Percentiles rank a stretch among this genome's conserved stretches.
These are phyloP conservation scores for Gymnodraco acuticeps DNA, from an alignment of 2,797 vertebrate genomes.

Conservation along the genomic window DNA sequence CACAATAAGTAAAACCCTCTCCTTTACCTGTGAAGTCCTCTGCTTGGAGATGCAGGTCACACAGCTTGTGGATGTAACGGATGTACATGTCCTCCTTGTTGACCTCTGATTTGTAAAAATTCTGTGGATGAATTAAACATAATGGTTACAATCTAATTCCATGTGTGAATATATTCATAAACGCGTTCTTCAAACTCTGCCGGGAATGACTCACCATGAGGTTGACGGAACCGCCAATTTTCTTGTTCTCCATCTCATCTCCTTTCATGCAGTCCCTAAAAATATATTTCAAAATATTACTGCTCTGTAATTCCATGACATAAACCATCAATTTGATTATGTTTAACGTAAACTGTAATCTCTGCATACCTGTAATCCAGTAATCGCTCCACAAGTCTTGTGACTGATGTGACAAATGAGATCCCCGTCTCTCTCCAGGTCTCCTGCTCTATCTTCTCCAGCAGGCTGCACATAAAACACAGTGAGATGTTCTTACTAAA, in stretches of 20 bases:
- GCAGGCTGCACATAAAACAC: constrained; percentile 82
- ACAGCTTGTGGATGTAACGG: constrained; percentile 98
- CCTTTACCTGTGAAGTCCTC: constrained; percentile 96
- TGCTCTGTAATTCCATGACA: constrained; percentile 5
- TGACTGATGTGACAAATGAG: constrained; percentile 98
- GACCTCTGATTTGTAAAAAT: constrained; percentile 99
- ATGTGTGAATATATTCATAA: neutral
- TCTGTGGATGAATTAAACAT: constrained; percentile 80
- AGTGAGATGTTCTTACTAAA: constrained; percentile 14
- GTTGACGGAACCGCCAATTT: constrained; percentile 96
- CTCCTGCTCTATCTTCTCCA: constrained; percentile 99
- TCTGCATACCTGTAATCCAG: constrained; percentile 94
- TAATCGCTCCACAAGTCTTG: constrained; percentile 96
- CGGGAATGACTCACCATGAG: constrained; percentile 89
- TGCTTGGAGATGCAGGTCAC: constrained; percentile 97
- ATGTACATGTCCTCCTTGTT: constrained; percentile 99
- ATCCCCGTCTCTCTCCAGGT: constrained; percentile 98
- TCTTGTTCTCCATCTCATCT: constrained; percentile 98
- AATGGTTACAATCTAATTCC: neutral
- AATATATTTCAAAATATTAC: constrained; percentile 18
- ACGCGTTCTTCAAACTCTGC: neutral
- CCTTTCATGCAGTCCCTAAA: constrained; percentile 98
- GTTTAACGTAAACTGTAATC: neutral
- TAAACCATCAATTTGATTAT: neutral
- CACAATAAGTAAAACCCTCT: constrained; percentile 3